Base-by-base conservation (phyloP, 2,797 vertebrate genomes). In the Zenarchopterus dispar region DNA sequence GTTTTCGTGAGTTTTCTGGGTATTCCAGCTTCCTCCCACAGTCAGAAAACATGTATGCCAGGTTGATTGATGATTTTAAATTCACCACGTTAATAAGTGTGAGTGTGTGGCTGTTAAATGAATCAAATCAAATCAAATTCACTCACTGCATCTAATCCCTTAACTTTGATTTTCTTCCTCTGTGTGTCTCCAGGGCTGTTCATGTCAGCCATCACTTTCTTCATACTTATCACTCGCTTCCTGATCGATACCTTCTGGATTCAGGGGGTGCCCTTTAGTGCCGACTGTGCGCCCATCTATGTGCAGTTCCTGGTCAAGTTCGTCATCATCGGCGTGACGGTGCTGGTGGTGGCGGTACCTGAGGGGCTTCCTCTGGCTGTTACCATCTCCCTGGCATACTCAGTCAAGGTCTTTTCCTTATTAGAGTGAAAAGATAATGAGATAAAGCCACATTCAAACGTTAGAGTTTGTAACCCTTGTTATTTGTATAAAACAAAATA, bases 271-370 rank as follows among this genome's bases (percentile, higher is more conserved):
- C 89, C 92, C 0, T 98, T 95, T 95, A 43, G 94, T 67, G 89
- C 88, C 0, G 96, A 97, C 66, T 99, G 97, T 86, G 88, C 93
- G 0, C 95, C 97, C 0, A 88, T 99, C 79, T 99, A 99, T 3
- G 88, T 97, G 48, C 97, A 99, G 90, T 99, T 97, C 88, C 89
- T 98, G 43, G 97, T 99, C 78, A 99, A 99, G 90, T 99, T 99
- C 93, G 98, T 99, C 92, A 99, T 99, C 90, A 99, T 99, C 3
- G 97, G 97, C 1, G 97, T 99, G 57, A 99, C 97, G 0, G 97
- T 99, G 61, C 91, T 99, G 64, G 97, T 99, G 78, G 97, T 99
- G 10, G 97, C 97, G 0, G 97, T 99, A 73, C 97, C 97, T 0
- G 97, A 99, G 87, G 97, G 97, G 21, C 97, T 99, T 36, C 97